A percentile compares a stretch with the other conserved stretches of the same genome.
These are phyloP conservation scores for Polypterus senegalus DNA, from an alignment of 2,113 vertebrate genomes.

Conservation along the genomic window DNA sequence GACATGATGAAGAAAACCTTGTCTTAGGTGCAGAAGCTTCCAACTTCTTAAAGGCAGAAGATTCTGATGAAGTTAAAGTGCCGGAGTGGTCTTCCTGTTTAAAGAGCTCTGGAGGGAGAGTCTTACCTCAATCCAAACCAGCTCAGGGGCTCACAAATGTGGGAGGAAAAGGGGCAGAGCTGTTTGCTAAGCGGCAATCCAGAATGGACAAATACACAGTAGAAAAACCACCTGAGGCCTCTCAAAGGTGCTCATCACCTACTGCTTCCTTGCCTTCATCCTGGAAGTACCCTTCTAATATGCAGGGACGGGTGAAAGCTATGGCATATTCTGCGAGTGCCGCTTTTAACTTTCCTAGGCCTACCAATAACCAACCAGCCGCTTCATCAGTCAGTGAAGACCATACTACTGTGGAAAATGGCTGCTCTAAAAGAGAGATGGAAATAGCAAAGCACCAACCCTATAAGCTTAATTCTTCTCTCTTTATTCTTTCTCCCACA, in stretches of 20 bases:
- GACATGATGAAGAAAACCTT: conserved; percentile 69
- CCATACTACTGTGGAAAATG: conserved; percentile 48
- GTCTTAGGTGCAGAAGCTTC: conserved; percentile 87
- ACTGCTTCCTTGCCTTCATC: conserved; percentile 90
- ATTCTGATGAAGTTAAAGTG: conserved; percentile 26
- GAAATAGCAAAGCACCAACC: conserved; percentile 74
- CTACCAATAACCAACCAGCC: conserved; percentile 44
- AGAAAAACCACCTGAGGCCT: conserved; percentile 47
- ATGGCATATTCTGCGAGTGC: conserved; percentile 55
- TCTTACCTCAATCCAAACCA: conserved; percentile 55
- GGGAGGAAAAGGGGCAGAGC: conserved; percentile 80
- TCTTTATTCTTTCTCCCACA: conserved; percentile 76
- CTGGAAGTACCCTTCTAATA: conserved; percentile 75
- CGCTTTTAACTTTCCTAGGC: conserved; percentile 36
- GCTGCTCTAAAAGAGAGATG: conserved; percentile 67
- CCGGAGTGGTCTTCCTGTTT: conserved; percentile 84
- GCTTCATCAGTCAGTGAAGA: conserved; percentile 39
- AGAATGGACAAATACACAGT: conserved; percentile 88
- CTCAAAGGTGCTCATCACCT: conserved; percentile 70
- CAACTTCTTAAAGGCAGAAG: conserved; percentile 62
- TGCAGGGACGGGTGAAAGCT: conserved; percentile 57
- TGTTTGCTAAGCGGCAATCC: conserved; percentile 81
- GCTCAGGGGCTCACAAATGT: conserved; percentile 74
- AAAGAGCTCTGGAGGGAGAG: conserved; percentile 70
- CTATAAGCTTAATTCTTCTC: conserved; percentile 75